phyloP scores from a whole-genome alignment of 2,888 invertebrate genomes.

The Homarus gammarus region DNA sequence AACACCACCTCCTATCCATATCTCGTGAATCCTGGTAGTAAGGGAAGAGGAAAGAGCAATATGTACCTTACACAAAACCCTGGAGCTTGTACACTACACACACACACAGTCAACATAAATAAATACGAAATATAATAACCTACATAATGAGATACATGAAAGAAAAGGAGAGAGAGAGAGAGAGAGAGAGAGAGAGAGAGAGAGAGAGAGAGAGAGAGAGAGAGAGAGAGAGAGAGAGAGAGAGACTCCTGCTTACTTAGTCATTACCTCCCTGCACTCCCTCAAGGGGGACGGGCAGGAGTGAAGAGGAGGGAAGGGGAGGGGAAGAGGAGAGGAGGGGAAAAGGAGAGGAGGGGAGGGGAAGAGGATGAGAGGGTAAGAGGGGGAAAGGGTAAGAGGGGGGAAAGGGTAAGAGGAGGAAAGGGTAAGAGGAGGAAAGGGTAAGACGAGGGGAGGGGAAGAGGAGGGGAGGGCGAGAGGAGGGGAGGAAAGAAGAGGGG shows the following conservation, averaged over 20 bases:
- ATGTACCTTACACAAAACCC: too few relatives aligned
- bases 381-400: not conserved
- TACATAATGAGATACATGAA: not conserved
- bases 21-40: too few relatives aligned
- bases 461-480: not conserved
- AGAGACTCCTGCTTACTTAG: too few relatives aligned
- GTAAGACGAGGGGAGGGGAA: not conserved
- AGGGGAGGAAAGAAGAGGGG: not conserved
- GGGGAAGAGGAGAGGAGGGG: not conserved
- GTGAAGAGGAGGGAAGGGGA: not conserved
- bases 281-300: not conserved
- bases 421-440: slow-evolving; percentile 2
- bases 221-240: too few relatives aligned
- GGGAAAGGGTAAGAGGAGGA: slow-evolving; percentile 6
- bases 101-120: too few relatives aligned
- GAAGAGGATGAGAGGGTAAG: too few relatives aligned
- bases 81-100: too few relatives aligned
- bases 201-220: too few relatives aligned
- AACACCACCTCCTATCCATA: not conserved
- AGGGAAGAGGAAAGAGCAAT: too few relatives aligned
- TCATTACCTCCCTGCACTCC: too few relatives aligned
- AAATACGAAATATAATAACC: not conserved
- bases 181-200: slow-evolving; percentile 1
- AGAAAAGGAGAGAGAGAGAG: slow-evolving; percentile 7
- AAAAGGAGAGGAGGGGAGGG: too few relatives aligned